These are phyloP conservation scores for Gymnoscopelus microlampas DNA, from an alignment of 2,797 vertebrate species.

Conservation along the genomic window DNA sequence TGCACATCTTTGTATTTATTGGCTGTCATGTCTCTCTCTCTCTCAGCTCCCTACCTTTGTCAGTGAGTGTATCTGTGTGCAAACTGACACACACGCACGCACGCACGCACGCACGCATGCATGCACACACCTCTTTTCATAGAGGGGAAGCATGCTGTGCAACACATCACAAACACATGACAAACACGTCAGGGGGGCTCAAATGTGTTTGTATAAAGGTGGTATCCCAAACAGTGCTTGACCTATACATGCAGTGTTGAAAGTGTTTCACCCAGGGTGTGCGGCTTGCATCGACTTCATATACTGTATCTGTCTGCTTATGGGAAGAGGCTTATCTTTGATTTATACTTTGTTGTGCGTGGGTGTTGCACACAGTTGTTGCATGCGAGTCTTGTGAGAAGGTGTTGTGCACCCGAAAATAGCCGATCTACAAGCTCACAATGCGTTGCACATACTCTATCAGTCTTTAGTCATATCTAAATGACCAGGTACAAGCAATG, in stretches of 20 bases:
- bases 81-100: too few species aligned
- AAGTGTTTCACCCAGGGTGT: constrained; percentile 7
- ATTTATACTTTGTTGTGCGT: too few species aligned
- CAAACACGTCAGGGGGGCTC: constrained; percentile 21
- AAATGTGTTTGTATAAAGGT: constrained; percentile 20
- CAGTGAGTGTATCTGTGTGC: not conserved
- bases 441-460: not conserved
- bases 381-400: not conserved
- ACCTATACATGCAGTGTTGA: constrained; percentile 24
- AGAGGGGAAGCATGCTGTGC: constrained; percentile 13
- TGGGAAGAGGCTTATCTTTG: too few species aligned
- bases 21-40: not conserved
- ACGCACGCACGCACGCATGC: not conserved
- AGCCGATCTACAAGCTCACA: too few species aligned
- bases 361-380: too few species aligned
- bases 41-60: not conserved
- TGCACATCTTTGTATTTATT: not conserved
- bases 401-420: not conserved
- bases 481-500: constrained; percentile 30
- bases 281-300: not conserved
- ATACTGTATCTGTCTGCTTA: too few species aligned
- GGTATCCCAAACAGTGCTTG: constrained; percentile 26
- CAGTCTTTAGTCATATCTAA: constrained; percentile 1
- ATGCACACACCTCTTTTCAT: constrained; percentile 5
- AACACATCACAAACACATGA: too few species aligned